Conservation (phyloP, 2,888 invertebrate genomes). For the Spodoptera littoralis region DNA sequence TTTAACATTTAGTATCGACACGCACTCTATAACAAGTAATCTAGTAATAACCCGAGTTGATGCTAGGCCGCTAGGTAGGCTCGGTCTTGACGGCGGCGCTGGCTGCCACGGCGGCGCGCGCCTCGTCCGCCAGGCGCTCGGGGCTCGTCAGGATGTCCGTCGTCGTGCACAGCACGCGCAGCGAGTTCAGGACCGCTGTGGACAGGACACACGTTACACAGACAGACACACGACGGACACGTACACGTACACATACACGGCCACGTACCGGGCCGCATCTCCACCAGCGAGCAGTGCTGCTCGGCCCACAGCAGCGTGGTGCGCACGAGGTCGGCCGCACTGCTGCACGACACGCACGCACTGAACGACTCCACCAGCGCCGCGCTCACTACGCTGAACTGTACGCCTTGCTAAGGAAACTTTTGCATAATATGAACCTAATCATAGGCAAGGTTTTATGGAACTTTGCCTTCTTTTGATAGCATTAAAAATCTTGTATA, state of each 20-base stretch:
- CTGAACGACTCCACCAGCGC: conserved; percentile 97
- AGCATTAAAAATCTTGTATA: too few relatives aligned
- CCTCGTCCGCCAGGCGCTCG: conserved; percentile 96
- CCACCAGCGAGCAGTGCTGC: conserved; percentile 98
- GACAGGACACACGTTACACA: conserved; percentile 47
- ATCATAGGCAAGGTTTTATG: too few relatives aligned
- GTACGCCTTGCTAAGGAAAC: conserved; percentile 77
- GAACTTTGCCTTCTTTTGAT: too few relatives aligned
- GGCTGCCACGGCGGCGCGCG: conserved; percentile 91
- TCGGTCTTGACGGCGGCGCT: conserved; percentile 79
- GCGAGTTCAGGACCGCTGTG: conserved; percentile 97
- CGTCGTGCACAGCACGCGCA: conserved; percentile 96
- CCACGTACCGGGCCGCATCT: conserved; percentile 98
- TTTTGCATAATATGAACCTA: too few relatives aligned
- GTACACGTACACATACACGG: too few relatives aligned
- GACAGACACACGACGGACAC: too few relatives aligned
- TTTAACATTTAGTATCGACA: conserved; percentile 29
- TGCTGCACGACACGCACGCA: conserved; percentile 96
- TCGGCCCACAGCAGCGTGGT: conserved; percentile 98
- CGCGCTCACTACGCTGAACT: conserved; percentile 97
- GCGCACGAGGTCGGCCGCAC: conserved; percentile 95
- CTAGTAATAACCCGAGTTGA: conserved; percentile 5
- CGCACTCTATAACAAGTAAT: conserved; percentile 19
- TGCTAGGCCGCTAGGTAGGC: conserved; percentile 70
- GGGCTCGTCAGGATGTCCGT: conserved; percentile 98